Percentiles rank a stretch among this genome's conserved stretches.
phyloP scores from a whole-genome alignment of 2,113 vertebrate species.

The Phrynosoma platyrhinos region DNA sequence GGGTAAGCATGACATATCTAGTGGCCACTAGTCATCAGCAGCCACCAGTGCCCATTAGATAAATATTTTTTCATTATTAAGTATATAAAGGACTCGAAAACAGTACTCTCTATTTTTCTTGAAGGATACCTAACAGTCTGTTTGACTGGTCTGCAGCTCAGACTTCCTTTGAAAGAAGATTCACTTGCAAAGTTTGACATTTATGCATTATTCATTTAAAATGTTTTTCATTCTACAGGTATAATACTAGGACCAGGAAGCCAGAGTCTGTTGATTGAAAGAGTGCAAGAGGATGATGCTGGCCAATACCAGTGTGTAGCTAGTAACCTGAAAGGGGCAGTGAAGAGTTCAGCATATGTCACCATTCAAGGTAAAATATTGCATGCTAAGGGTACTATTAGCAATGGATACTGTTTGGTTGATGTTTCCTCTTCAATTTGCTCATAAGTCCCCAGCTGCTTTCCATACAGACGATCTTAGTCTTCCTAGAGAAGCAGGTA shows the following conservation, averaged over 20 bases:
- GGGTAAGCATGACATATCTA: not conserved
- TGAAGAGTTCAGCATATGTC: constrained; percentile 87
- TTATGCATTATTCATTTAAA: constrained; percentile 69
- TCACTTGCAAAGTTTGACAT: constrained; percentile 60
- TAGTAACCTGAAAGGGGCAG: constrained; percentile 88
- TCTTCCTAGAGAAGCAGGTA: constrained; percentile 17
- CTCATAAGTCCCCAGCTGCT: constrained; percentile 19
- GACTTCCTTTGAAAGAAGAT: constrained; percentile 61
- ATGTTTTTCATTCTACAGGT: constrained; percentile 80
- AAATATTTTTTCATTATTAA: constrained; percentile 13
- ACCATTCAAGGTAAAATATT: constrained; percentile 86
- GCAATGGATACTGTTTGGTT: constrained; percentile 41
- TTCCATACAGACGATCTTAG: constrained; percentile 14
- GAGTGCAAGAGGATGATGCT: constrained; percentile 90
- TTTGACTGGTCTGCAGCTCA: constrained; percentile 15
- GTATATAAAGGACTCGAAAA: not conserved
- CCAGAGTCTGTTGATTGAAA: constrained; percentile 89
- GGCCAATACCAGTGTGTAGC: constrained; percentile 91
- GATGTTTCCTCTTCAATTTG: constrained; percentile 17
- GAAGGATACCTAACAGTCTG: constrained; percentile 14
- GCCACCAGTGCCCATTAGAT: not conserved
- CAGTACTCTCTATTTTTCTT: constrained; percentile 27
- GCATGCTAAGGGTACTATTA: constrained; percentile 5
- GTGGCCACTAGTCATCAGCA: not conserved
- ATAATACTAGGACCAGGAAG: constrained; percentile 87